These are phyloP conservation scores for Heterotis niloticus DNA, from an alignment of 2,113 vertebrate genomes.

Conservation along the genomic window DNA sequence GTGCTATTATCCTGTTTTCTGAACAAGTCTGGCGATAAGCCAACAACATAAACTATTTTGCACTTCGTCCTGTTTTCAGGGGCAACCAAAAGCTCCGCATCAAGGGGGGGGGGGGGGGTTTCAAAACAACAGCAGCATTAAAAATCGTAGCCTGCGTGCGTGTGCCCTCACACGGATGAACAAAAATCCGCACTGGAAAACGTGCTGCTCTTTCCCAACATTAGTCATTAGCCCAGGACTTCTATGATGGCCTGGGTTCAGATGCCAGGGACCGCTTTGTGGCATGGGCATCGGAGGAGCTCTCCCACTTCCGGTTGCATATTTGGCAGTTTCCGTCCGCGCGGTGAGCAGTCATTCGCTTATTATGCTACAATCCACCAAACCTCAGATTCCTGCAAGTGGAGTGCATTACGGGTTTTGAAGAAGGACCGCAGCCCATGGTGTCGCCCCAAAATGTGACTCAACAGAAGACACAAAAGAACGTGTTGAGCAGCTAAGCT, in stretches of 20 bases:
- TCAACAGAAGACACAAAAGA: slow-evolving; percentile 18
- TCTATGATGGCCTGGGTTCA: neutral
- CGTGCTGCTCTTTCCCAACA: neutral
- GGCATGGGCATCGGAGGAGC: slow-evolving; percentile 14
- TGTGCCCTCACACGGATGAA: neutral
- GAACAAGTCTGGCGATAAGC: neutral
- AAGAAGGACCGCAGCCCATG: too few species aligned
- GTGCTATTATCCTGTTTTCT: neutral
- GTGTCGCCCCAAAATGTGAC: neutral
- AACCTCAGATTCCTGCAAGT: slow-evolving; percentile 9
- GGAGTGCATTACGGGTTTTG: neutral
- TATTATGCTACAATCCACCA: neutral
- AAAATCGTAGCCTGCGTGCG: too few species aligned
- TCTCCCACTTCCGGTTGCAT: slow-evolving; percentile 13
- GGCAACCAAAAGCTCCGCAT: neutral
- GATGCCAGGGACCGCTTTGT: slow-evolving; percentile 23
- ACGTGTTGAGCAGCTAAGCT: neutral
- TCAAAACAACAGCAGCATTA: neutral
- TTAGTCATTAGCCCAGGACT: neutral
- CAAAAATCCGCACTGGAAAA: neutral
- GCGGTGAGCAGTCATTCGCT: neutral
- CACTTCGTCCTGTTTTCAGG: neutral
- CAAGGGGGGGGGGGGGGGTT: neutral
- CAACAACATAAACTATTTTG: neutral
- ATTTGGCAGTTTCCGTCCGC: neutral